These are phyloP conservation scores for Ovibos moschatus DNA, from an alignment of 2,113 vertebrate species.

Conservation along the genomic window DNA sequence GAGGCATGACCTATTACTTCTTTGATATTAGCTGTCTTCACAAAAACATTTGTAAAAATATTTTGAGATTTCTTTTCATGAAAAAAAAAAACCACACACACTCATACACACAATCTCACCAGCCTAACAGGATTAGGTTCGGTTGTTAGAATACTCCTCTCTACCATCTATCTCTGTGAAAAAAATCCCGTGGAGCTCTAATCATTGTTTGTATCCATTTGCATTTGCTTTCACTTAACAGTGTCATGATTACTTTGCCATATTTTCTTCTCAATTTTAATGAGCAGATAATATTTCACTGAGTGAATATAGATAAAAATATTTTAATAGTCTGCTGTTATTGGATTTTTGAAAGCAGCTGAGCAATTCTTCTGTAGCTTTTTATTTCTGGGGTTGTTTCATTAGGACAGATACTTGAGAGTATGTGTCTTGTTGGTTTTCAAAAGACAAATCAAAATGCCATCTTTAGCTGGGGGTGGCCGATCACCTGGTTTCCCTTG, in stretches of 20 bases:
- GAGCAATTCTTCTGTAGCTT: neutral
- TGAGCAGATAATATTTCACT: neutral
- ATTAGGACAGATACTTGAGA: neutral
- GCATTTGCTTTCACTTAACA: neutral
- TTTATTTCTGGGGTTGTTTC: slow-evolving; percentile 21
- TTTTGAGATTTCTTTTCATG: neutral
- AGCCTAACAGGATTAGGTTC: neutral
- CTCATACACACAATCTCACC: neutral
- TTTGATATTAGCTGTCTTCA: neutral
- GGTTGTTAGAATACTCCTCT: neutral
- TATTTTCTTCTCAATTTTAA: slow-evolving; percentile 18
- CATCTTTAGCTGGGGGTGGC: neutral
- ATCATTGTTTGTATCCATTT: neutral
- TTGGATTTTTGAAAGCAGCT: neutral
- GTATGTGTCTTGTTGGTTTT: neutral
- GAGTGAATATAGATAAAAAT: no score
- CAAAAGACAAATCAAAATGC: neutral
- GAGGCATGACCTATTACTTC: neutral
- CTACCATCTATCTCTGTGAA: neutral
- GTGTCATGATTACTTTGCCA: neutral
- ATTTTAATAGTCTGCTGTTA: neutral
- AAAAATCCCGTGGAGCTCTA: neutral
- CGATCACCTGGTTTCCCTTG: neutral
- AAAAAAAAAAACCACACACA: neutral
- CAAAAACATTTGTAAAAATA: neutral